Conservation (phyloP, 2,113 vertebrate genomes). For the Aegotheles bennettii region DNA sequence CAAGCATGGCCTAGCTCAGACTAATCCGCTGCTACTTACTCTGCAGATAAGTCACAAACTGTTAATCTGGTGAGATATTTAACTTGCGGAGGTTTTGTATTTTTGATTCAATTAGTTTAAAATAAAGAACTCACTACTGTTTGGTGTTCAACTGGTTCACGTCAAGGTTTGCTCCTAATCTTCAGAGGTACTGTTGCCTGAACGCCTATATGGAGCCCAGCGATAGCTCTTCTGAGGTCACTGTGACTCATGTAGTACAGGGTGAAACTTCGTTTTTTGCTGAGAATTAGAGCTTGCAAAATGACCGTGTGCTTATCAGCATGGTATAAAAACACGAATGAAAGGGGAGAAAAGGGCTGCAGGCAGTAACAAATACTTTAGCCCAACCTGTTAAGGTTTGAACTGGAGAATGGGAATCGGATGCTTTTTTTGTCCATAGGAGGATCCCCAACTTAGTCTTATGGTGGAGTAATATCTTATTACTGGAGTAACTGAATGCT, state of each 20-base stretch:
- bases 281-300: background rate
- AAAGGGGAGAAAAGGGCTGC: background rate
- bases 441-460: background rate
- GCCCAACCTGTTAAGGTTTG: background rate
- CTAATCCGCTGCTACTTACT: background rate
- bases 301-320: background rate
- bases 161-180: background rate
- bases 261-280: background rate
- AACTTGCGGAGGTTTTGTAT: background rate
- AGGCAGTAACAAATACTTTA: background rate
- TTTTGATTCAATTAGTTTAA: background rate
- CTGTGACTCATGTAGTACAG: background rate
- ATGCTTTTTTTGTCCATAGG: background rate
- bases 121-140: rapidly evolving
- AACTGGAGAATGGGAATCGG: background rate
- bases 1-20: background rate
- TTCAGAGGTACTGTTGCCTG: background rate
- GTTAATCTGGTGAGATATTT: background rate
- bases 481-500: background rate
- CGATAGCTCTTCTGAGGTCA: background rate
- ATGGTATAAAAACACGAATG: background rate
- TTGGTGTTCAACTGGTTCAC: background rate
- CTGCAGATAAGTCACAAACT: background rate
- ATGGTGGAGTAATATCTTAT: too few species aligned
- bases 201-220: background rate